Percentiles rank a stretch among this genome's conserved stretches.
Conservation (phyloP, 1,140 invertebrate genomes). For the Vanessa tameamea region DNA sequence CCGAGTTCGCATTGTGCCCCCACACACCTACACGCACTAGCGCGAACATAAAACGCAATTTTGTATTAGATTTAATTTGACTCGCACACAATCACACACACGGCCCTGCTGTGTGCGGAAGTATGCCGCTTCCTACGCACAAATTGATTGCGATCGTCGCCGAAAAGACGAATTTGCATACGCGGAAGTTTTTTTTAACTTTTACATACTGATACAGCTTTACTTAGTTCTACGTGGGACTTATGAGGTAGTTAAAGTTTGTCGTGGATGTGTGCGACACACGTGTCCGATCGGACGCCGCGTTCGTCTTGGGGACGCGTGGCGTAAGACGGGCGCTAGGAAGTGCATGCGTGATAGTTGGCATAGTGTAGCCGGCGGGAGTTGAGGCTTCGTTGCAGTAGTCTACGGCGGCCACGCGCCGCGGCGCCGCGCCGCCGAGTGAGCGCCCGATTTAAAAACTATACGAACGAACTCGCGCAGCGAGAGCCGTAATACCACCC, state of each 20-base stretch:
- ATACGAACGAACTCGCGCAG: slow-evolving; percentile 75
- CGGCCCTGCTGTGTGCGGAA: slow-evolving; percentile 55
- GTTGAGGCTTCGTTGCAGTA: slow-evolving; percentile 42
- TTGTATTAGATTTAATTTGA: slow-evolving; percentile 81
- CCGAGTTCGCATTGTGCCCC: slow-evolving; percentile 69
- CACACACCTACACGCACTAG: slow-evolving; percentile 71
- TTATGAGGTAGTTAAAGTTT: neutral
- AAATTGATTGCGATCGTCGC: slow-evolving; percentile 75
- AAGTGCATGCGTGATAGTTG: slow-evolving; percentile 67
- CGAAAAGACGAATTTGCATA: slow-evolving; percentile 34
- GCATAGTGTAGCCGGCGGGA: slow-evolving; percentile 39
- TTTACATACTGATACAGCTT: neutral
- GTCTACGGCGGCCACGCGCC: slow-evolving; percentile 53
- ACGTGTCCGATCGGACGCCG: neutral
- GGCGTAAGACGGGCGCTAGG: slow-evolving; percentile 15
- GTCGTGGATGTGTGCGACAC: neutral
- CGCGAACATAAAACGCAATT: slow-evolving; percentile 79
- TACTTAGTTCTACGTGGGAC: neutral
- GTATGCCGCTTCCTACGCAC: slow-evolving; percentile 72
- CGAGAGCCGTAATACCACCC: slow-evolving; percentile 79
- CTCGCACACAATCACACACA: slow-evolving; percentile 50
- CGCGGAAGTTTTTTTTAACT: slow-evolving; percentile 16
- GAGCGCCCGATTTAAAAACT: slow-evolving; percentile 79
- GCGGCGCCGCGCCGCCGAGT: slow-evolving; percentile 67
- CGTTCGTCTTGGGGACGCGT: slow-evolving; percentile 29